These are phyloP conservation scores for Lichenostomus cassidix DNA, from an alignment of 2,113 vertebrate species.

Conservation along the genomic window DNA sequence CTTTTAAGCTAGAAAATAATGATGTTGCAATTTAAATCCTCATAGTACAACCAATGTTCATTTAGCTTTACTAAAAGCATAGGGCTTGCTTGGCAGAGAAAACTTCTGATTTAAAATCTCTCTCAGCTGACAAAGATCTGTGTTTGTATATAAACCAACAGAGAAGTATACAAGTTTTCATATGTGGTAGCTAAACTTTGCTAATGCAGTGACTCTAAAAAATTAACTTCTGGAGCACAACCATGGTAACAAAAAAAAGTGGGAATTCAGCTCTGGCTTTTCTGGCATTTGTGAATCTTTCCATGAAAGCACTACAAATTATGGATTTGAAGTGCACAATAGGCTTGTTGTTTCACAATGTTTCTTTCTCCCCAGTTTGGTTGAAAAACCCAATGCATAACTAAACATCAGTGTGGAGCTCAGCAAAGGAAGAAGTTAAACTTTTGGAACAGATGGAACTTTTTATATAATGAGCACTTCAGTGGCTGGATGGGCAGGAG, in stretches of 20 bases:
- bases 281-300: not conserved
- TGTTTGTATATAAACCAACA: not conserved
- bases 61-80: not conserved
- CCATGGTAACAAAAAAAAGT: not conserved
- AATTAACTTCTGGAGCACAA: not conserved
- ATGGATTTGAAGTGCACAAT: not conserved
- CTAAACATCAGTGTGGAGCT: not conserved
- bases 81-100: not conserved
- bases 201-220: not conserved
- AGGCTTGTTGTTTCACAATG: not conserved
- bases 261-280: not conserved
- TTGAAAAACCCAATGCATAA: not conserved
- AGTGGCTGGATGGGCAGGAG: not conserved
- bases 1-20: not conserved
- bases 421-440: not conserved
- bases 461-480: not conserved
- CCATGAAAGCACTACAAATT: not conserved
- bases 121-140: not conserved
- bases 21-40: not conserved
- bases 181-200: not conserved
- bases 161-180: not conserved
- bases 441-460: not conserved
- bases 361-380: not conserved
- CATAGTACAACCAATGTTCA: not conserved
- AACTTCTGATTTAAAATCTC: not conserved